Base-by-base conservation (phyloP, 1,140 invertebrate species). In the Tetragnatha versicolor region DNA sequence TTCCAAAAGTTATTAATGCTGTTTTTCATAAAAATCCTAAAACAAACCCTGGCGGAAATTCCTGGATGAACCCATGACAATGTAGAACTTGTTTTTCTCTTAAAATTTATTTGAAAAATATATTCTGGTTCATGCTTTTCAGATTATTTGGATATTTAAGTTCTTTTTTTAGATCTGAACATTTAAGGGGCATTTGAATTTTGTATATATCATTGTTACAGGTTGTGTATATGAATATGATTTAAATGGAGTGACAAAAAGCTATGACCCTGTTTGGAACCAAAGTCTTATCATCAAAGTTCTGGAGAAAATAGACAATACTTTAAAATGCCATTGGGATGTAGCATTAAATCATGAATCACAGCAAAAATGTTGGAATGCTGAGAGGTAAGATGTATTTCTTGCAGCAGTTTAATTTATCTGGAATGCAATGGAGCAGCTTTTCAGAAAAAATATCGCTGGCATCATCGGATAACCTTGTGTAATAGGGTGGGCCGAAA, bases 321-420 rank as follows among this genome's bases (percentile, higher is more conserved):
- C 82, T n/a, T 92, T 91, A 91, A 88, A 88, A 82, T 90, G 91
- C 82, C 91, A 91, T 82, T 93, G 92, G 92, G 92, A 93, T 84
- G 87, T 89, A 79, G 88, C 90, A 2, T 84, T 93, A n/a, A 82
- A 89, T 79, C 88, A 91, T 84, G 88, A 91, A 88, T 89, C 84
- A 84, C 88, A 81, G 22, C 89, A 91, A 83, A 85, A 89, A 22
- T 87, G 87, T 17, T 93, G 92, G 92, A 88, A 88, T 39, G 84
- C 89, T 27, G 86, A 90, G 65, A 88, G 88, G 86, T 87, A 66
- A n/a, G n/a, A n/a, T n/a, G n/a, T n/a, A n/a, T n/a, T n/a, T n/a
- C n/a, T n/a, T n/a, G n/a, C n/a, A n/a, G n/a, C n/a, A n/a, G n/a
- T n/a, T n/a, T n/a, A n/a, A n/a, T n/a, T n/a, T n/a, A n/a, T n/a